phyloP scores from a whole-genome alignment of 2,797 vertebrate species.

The Erethizon dorsatum region DNA sequence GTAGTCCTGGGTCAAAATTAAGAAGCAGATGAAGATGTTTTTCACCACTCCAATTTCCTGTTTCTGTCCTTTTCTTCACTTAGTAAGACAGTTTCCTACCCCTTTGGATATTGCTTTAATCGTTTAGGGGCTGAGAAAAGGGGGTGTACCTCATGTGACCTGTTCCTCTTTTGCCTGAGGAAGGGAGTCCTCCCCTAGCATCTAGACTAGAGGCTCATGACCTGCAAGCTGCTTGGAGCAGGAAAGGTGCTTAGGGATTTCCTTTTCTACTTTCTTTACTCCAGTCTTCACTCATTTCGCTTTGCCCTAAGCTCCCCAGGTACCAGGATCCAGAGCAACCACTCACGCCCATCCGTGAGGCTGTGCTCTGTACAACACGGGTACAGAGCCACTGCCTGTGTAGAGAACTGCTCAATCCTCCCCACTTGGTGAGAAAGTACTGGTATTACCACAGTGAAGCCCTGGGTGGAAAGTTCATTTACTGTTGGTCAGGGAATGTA shows the following conservation, averaged over 20 bases:
- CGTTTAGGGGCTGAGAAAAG: neutral
- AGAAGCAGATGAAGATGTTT: neutral
- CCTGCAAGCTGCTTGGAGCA: neutral
- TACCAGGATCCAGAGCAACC: neutral
- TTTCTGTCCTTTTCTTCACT: neutral
- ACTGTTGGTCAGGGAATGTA: neutral
- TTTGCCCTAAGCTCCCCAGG: neutral
- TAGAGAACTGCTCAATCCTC: neutral
- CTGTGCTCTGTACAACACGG: neutral
- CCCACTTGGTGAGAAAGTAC: neutral
- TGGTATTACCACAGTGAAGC: neutral
- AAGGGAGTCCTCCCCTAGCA: neutral
- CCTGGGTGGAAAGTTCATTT: neutral
- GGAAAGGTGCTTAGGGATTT: neutral
- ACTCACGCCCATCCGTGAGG: neutral
- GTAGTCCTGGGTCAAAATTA: neutral
- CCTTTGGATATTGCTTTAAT: slow-evolving; percentile 5
- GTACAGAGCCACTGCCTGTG: neutral
- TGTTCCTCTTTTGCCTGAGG: neutral
- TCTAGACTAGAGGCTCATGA: neutral
- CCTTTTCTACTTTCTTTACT: neutral
- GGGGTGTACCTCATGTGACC: neutral
- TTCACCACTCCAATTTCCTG: neutral
- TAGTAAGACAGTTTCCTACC: neutral
- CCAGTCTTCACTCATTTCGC: neutral